These are phyloP conservation scores for Agrypnia vestita DNA, from an alignment of 1,140 invertebrate genomes.

Conservation along the genomic window DNA sequence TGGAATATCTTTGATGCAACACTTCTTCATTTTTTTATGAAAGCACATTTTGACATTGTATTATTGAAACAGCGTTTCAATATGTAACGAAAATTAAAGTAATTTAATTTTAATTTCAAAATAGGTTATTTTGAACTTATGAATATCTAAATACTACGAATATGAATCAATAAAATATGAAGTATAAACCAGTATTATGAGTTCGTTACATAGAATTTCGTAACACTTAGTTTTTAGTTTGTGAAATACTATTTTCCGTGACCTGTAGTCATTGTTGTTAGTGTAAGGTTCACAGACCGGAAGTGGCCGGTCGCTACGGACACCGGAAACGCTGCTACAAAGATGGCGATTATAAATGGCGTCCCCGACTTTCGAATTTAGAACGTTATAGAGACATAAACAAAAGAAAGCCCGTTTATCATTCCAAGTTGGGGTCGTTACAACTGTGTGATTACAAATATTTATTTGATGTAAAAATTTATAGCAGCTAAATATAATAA, in stretches of 20 bases:
- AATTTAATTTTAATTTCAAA: no score
- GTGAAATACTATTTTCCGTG: conserved; percentile 52
- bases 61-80: no score
- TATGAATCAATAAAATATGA: no score
- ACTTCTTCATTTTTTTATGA: no score
- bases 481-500: no score
- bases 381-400: conserved; percentile 59
- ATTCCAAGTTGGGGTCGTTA: conserved; percentile 22
- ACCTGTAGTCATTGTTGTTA: conserved; percentile 53
- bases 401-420: conserved; percentile 50
- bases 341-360: conserved; percentile 62
- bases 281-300: conserved; percentile 24
- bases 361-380: conserved; percentile 56
- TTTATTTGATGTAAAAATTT: conserved; percentile 14
- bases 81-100: no score
- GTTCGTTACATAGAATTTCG: no score
- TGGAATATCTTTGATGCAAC: no score
- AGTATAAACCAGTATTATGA: no score
- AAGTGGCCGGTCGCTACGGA: conserved; percentile 46
- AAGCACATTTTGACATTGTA: no score
- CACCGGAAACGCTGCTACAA: conserved; percentile 57
- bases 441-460: conserved; percentile 25
- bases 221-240: neutral
- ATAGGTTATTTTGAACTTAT: no score
- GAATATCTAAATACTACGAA: no score